A percentile compares a stretch with the other conserved stretches of the same genome.
phyloP scores from a whole-genome alignment of 2,113 vertebrate genomes.

The Sardina pilchardus region DNA sequence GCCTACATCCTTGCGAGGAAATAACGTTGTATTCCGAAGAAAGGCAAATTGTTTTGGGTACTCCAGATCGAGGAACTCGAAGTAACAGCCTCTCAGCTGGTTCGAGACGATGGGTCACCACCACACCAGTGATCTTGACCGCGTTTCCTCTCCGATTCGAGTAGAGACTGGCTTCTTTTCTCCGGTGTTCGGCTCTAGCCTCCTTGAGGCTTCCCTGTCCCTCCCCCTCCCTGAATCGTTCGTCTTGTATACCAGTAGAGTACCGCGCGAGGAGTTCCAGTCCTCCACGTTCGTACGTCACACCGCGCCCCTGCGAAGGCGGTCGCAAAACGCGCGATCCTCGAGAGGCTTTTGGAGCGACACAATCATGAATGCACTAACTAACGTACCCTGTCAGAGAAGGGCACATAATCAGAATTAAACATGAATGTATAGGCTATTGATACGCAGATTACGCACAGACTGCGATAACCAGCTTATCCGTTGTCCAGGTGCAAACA shows the following conservation, averaged over 20 bases:
- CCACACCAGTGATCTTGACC: neutral
- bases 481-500: too few species aligned
- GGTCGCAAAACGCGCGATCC: neutral
- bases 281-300: neutral
- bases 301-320: neutral
- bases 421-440: neutral
- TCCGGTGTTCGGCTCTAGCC: neutral
- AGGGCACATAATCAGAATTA: neutral
- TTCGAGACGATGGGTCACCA: neutral
- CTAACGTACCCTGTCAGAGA: neutral
- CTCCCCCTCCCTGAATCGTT: neutral
- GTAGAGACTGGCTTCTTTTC: neutral
- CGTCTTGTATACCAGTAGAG: neutral
- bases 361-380: neutral
- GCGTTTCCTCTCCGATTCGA: neutral
- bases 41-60: neutral
- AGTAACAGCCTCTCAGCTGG: neutral
- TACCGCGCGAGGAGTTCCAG: neutral
- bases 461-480: too few species aligned
- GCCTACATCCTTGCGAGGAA: neutral
- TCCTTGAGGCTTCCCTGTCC: constrained; percentile 4
- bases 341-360: neutral
- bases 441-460: too few species aligned
- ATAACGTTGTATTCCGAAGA: neutral
- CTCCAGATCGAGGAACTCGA: neutral